phyloP scores from a whole-genome alignment of 2,797 vertebrate genomes.

The Falco biarmicus region DNA sequence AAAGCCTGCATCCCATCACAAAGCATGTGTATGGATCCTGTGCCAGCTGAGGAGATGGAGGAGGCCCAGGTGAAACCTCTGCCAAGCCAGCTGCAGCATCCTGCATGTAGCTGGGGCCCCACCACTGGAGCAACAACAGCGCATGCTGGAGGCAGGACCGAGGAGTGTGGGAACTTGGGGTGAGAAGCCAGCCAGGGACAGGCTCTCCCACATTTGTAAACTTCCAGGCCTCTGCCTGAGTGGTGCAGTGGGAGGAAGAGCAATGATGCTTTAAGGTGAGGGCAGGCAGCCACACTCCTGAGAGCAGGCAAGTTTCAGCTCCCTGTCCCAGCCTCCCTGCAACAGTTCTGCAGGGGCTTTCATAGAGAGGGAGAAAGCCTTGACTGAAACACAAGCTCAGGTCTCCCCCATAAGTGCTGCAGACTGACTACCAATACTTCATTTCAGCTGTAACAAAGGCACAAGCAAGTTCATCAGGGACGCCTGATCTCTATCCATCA shows the following conservation, averaged over 20 bases:
- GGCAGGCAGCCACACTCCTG: neutral
- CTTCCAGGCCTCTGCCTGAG: neutral
- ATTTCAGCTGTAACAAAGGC: neutral
- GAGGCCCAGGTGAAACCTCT: neutral
- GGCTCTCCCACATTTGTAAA: neutral
- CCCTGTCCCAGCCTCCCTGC: neutral
- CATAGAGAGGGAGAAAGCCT: neutral
- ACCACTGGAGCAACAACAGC: rapidly evolving
- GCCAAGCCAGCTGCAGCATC: rapidly evolving
- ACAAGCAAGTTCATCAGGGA: neutral
- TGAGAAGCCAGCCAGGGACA: rapidly evolving
- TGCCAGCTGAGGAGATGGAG: neutral
- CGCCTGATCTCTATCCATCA: neutral
- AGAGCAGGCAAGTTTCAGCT: neutral
- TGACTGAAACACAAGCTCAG: neutral
- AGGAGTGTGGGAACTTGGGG: neutral
- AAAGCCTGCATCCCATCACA: neutral
- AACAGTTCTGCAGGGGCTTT: neutral
- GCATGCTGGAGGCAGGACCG: rapidly evolving
- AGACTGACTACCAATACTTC: neutral
- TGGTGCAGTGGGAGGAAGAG: neutral
- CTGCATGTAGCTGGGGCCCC: rapidly evolving
- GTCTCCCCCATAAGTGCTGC: neutral
- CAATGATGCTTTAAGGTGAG: neutral
- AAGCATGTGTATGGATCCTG: rapidly evolving